Conservation (phyloP, 2,888 invertebrate species). For the Scaptomyza caliginosa region DNA sequence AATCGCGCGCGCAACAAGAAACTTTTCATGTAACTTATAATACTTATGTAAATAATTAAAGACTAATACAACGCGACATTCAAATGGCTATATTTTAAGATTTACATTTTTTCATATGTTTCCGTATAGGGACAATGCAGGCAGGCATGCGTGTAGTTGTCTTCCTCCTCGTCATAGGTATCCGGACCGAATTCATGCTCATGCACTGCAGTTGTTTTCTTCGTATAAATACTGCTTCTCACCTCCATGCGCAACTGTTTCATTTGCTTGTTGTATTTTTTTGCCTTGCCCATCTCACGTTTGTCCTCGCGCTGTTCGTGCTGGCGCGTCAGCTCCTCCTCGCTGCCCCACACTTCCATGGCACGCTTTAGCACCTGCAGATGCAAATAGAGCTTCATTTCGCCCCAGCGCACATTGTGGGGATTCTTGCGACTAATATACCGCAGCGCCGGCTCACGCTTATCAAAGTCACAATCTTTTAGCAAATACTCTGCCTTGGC, state of each 20-base stretch:
- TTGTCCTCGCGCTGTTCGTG: conserved; percentile 89
- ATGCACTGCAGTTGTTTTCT: conserved; percentile 88
- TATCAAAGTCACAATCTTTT: conserved; percentile 97
- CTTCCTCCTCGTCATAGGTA: conserved; percentile 90
- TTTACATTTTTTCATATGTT: conserved; percentile 96
- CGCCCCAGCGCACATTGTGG: conserved; percentile 94
- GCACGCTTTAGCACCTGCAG: conserved; percentile 86
- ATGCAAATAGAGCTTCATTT: conserved; percentile 97
- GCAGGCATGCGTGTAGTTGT: conserved; percentile 92
- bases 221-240: conserved; percentile 92
- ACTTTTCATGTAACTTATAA: neutral
- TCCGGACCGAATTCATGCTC: conserved; percentile 91
- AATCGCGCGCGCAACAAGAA: neutral
- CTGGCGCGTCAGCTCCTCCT: conserved; percentile 90
- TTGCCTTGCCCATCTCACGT: conserved; percentile 88
- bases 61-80: neutral
- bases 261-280: conserved; percentile 93
- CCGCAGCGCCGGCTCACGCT: conserved; percentile 92
- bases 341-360: conserved; percentile 92
- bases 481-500: conserved; percentile 95
- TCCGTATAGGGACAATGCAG: conserved; percentile 90
- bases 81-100: neutral
- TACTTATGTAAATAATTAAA: neutral
- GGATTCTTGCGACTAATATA: conserved; percentile 96
- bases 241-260: conserved; percentile 93